Base-by-base conservation (phyloP, 2,797 vertebrate genomes). In the Bovichtus diacanthus region DNA sequence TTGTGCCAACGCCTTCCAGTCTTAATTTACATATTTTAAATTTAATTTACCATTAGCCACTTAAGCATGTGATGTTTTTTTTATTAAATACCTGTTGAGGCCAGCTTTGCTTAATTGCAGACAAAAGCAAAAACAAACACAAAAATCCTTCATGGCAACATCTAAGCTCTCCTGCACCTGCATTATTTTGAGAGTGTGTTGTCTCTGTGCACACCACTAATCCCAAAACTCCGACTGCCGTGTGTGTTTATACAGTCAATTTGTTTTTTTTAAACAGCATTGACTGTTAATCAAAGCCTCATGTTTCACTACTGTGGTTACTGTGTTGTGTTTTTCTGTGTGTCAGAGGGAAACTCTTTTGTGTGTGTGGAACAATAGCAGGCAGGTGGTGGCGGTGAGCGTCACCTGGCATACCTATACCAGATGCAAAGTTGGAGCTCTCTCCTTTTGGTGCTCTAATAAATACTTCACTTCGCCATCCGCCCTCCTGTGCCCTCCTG, bases 371-470 rank as follows among this genome's bases (percentile, higher is more conserved):
- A 62, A 90, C 86, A 93, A 93, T 65, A 81, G 70, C 49, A 46
- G 89, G 88, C 92, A 93, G 91, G 90, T 90, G 92, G 86, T 51
- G 63, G 81, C 5, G 49, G 67, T 62, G 43, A 39, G 84, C 27
- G 73, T 86, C 91, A 93, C 87, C 90, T 93, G 91, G 85, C 81
- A 76, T 88, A 93, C 90, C 88, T 79, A 44, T 29, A 81, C 67
- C 88, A 88, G 88, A 90, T 60, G 82, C 71, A 47, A 80, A 75
- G 59, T 56, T 29, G 50, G 50, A 62, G 27, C 51, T 12, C 51
- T 70, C 56, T 59, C 49, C 36, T 72, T 68, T 44, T 74, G 64
- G 12, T 31, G 54, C n/a, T 76, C 60, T 56, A 27, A 70, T 83
- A 65, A 78, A 84, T 9, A 77, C 72, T 58, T 47, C 61, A 69